phyloP scores from a whole-genome alignment of 1,140 invertebrate species.

The Maconellicoccus hirsutus region DNA sequence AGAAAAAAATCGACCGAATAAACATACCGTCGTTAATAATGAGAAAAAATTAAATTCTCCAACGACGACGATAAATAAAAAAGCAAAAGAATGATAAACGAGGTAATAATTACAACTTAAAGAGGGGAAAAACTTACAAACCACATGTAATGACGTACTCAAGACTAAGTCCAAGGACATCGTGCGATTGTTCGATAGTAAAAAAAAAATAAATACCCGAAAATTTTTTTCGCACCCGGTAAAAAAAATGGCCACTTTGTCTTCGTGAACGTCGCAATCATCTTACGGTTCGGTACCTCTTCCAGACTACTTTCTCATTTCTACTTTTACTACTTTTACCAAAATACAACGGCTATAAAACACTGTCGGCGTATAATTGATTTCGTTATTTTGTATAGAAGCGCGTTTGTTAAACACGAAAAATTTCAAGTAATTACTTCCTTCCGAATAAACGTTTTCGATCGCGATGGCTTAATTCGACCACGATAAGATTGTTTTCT shows the following conservation, averaged over 20 bases:
- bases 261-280: too few species aligned
- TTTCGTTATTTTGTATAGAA: neutral
- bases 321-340: constrained; percentile 9
- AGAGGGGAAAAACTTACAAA: neutral
- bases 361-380: neutral
- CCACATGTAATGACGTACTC: too few species aligned
- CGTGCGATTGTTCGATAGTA: too few species aligned
- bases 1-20: neutral
- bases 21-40: neutral
- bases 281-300: too few species aligned
- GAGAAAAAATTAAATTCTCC: neutral
- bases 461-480: neutral
- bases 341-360: neutral
- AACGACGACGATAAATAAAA: neutral
- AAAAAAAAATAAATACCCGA: too few species aligned
- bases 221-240: too few species aligned
- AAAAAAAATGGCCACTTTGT: too few species aligned
- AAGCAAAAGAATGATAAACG: neutral
- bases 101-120: neutral
- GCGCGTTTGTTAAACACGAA: neutral
- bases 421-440: neutral
- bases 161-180: too few species aligned
- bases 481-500: neutral
- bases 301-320: neutral
- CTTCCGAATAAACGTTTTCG: neutral